Percentiles rank a stretch among this genome's conserved stretches.
Evolutionary conservation across 2,888 invertebrate genomes (phyloP).

Genomic region (Dynastes tityus): DNA sequence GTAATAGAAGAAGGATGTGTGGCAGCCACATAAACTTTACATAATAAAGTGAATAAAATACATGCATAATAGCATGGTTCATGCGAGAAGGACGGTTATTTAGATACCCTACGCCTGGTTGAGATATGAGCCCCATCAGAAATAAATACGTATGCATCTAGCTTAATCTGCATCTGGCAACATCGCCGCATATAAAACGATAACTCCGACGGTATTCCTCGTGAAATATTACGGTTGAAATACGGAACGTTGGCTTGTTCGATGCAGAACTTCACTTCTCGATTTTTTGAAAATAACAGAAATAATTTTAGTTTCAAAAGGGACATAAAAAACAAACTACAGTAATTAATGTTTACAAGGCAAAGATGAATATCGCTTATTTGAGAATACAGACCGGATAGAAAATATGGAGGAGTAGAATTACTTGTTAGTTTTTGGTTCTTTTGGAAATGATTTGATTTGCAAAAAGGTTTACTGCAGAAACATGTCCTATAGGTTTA

Average conservation of each 20-base stretch:
- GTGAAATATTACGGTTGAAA: constrained; percentile 25
- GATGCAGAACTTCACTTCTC: neutral
- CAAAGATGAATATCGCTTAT: no score
- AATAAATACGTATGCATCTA: constrained; percentile 38
- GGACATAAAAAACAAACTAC: no score
- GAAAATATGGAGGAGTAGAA: no score
- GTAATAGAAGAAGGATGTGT: constrained; percentile 39
- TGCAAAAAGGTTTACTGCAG: no score
- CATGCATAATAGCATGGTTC: constrained; percentile 38
- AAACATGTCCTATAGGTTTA: no score
- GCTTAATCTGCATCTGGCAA: constrained; percentile 44
- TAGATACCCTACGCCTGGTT: constrained; percentile 21
- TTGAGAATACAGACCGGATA: no score
- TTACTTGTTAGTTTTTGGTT: no score
- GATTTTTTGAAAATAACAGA: neutral
- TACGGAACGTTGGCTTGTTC: constrained; percentile 4
- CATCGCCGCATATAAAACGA: constrained; percentile 36
- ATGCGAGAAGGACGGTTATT: constrained; percentile 25
- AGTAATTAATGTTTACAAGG: no score
- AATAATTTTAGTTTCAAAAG: neutral
- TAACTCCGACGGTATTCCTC: constrained; percentile 27
- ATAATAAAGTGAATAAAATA: constrained; percentile 45
- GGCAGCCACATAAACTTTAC: constrained; percentile 42
- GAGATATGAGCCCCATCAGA: constrained; percentile 39
- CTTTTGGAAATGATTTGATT: no score